phyloP scores from a whole-genome alignment of 2,113 vertebrate genomes.

The Hyperopisus bebe region DNA sequence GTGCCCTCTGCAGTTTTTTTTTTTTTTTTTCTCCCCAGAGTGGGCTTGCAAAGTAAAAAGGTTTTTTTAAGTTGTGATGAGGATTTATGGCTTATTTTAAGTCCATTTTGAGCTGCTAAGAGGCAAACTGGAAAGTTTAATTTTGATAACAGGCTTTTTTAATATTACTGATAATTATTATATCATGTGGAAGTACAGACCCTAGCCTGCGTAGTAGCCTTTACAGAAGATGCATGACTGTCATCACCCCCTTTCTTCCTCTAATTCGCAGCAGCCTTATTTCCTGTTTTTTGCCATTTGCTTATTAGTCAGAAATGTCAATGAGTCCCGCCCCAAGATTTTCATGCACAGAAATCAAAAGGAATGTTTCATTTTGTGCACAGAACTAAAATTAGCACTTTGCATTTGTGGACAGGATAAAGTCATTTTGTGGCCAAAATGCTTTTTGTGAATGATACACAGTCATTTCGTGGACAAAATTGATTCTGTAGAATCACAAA shows the following conservation, averaged over 20 bases:
- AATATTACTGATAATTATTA: not conserved
- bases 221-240: not conserved
- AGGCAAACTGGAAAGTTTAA: not conserved
- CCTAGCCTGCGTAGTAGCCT: not conserved
- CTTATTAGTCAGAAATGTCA: not conserved
- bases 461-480: no score
- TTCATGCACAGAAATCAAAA: no score
- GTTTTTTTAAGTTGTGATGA: not conserved
- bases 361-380: no score
- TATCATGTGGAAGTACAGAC: not conserved
- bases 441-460: no score
- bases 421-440: no score
- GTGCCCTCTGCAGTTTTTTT: not conserved
- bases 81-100: not conserved
- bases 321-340: not conserved
- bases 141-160: not conserved
- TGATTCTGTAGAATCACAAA: no score
- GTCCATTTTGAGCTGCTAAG: not conserved
- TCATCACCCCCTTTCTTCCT: not conserved
- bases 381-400: no score
- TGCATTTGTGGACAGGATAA: no score
- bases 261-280: not conserved
- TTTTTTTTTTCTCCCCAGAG: not conserved
- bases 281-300: not conserved
- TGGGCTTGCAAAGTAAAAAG: not conserved